Evolutionary conservation across 2,888 invertebrate species (phyloP).

Genomic region (Tinea trinotella): DNA sequence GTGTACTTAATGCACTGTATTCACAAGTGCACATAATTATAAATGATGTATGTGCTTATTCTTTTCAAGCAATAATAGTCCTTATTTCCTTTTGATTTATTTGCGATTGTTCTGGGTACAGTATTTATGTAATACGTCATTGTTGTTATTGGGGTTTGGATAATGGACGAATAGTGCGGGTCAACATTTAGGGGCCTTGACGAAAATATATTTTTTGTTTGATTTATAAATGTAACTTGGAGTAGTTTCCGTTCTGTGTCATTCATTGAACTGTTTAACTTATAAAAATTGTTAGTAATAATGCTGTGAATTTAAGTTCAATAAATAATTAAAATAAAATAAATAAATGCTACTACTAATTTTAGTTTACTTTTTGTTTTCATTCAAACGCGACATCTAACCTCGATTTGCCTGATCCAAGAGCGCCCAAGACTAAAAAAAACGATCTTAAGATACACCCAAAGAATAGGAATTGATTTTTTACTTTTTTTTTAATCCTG

Average conservation of each 20-base stretch:
- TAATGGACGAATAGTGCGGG: conserved; percentile 15
- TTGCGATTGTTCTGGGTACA: not conserved
- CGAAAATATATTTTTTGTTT: conserved; percentile 24
- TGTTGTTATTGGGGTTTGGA: not conserved
- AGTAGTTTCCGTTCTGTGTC: conserved; percentile 6
- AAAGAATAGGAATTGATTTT: too few species aligned
- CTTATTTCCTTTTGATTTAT: not conserved
- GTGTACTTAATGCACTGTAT: conserved; percentile 19
- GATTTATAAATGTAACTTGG: conserved; percentile 4
- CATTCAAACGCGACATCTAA: too few species aligned
- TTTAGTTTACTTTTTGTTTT: too few species aligned
- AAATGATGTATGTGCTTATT: conserved; percentile 24
- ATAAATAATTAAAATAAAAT: too few species aligned
- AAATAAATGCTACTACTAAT: too few species aligned
- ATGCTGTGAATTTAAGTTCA: too few species aligned
- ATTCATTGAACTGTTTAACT: too few species aligned
- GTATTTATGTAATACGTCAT: not conserved
- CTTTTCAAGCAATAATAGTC: conserved; percentile 1
- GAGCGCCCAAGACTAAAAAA: too few species aligned
- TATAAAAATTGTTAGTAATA: too few species aligned
- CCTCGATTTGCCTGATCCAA: too few species aligned
- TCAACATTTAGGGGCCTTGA: conserved; percentile 20
- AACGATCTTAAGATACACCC: too few species aligned
- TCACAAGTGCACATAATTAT: conserved; percentile 28
- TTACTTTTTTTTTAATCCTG: too few species aligned